Evolutionary conservation across 2,888 invertebrate genomes (phyloP).

Genomic region (Tortricodes alternella): DNA sequence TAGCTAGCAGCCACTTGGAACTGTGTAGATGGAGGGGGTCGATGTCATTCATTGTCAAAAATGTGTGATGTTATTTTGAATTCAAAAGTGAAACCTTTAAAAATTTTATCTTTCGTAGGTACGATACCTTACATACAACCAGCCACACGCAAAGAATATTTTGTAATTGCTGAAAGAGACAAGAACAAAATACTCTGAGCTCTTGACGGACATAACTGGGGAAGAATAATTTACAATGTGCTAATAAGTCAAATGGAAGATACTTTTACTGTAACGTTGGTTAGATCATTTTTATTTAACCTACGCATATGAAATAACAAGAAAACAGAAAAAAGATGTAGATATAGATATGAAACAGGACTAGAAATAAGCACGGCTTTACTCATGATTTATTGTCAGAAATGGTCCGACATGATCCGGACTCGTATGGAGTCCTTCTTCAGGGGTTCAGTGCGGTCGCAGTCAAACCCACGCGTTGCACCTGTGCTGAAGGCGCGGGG

Average conservation of each 20-base stretch:
- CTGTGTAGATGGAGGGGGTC: slow-evolving; percentile 52
- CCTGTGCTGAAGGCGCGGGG: too few species aligned
- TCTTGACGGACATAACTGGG: slow-evolving; percentile 39
- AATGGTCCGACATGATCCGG: too few species aligned
- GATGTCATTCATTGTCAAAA: slow-evolving; percentile 70
- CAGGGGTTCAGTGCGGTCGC: too few species aligned
- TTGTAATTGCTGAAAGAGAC: slow-evolving; percentile 89
- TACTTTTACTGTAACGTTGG: neutral
- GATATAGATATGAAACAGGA: too few species aligned
- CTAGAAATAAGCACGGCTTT: too few species aligned
- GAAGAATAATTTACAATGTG: neutral
- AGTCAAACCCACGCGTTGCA: too few species aligned
- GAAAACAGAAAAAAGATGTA: too few species aligned
- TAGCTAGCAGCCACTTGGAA: slow-evolving; percentile 46
- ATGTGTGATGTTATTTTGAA: slow-evolving; percentile 71
- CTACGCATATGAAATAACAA: too few species aligned
- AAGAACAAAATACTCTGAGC: slow-evolving; percentile 82
- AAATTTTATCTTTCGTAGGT: slow-evolving; percentile 61
- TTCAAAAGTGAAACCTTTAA: slow-evolving; percentile 70
- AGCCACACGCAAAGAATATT: slow-evolving; percentile 93
- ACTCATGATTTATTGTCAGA: too few species aligned
- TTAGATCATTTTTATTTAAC: too few species aligned
- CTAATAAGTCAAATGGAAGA: neutral
- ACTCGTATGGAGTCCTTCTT: too few species aligned
- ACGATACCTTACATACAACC: slow-evolving; percentile 92